phyloP scores from a whole-genome alignment of 2,113 vertebrate species.

The Phylloscopus trochilus region DNA sequence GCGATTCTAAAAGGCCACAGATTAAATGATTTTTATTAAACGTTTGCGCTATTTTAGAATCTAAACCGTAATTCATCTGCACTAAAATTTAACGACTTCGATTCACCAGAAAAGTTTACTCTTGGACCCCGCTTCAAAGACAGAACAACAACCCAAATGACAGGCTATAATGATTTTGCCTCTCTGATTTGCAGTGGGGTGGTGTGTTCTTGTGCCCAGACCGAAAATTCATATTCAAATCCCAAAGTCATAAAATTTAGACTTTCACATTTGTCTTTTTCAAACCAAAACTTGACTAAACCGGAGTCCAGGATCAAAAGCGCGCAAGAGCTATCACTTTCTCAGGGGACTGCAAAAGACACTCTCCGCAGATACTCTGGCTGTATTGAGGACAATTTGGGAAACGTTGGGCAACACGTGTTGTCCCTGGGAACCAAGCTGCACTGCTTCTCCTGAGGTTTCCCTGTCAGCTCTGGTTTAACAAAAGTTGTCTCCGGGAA shows the following conservation, averaged over 20 bases:
- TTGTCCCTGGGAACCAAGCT: neutral
- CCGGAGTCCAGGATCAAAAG: slow-evolving; percentile 34
- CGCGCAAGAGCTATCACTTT: neutral
- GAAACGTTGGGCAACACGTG: neutral
- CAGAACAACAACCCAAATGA: neutral
- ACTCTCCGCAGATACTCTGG: neutral
- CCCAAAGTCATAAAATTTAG: slow-evolving; percentile 10
- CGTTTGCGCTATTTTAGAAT: slow-evolving; percentile 34
- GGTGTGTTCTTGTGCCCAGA: slow-evolving; percentile 52
- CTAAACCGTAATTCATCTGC: slow-evolving; percentile 34
- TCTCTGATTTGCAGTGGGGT: slow-evolving; percentile 12
- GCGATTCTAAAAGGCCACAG: slow-evolving; percentile 14
- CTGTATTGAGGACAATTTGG: neutral
- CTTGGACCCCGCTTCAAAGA: slow-evolving; percentile 56
- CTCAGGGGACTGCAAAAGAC: neutral
- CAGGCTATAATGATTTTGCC: slow-evolving; percentile 20
- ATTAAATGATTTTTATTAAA: slow-evolving; percentile 40
- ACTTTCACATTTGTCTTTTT: slow-evolving; percentile 2
- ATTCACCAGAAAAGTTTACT: slow-evolving; percentile 50
- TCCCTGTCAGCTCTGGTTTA: neutral
- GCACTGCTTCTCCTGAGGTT: neutral
- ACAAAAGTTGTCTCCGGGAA: neutral
- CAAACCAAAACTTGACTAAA: slow-evolving; percentile 30
- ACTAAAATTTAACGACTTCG: slow-evolving; percentile 57
- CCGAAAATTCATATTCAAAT: slow-evolving; percentile 4